phyloP scores from a whole-genome alignment of 2,888 invertebrate species.

The Saturnia japonica region DNA sequence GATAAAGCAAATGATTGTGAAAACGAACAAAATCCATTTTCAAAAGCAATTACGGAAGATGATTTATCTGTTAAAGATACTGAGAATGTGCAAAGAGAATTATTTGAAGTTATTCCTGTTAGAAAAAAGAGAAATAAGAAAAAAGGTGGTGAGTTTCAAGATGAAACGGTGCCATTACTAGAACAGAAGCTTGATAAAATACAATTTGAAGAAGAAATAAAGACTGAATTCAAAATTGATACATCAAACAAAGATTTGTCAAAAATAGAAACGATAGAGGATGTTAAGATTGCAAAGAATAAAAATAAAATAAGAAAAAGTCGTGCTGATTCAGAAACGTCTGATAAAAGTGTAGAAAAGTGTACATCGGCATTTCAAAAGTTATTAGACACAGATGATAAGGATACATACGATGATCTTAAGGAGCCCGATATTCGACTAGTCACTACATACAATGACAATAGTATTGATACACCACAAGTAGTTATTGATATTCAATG shows the following conservation, averaged over 20 bases:
- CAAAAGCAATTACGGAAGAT: background rate
- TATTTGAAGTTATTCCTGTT: constrained; percentile 39
- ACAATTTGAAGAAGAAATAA: constrained; percentile 20
- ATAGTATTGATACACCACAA: constrained; percentile 19
- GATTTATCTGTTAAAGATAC: constrained; percentile 17
- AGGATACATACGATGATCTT: constrained; percentile 21
- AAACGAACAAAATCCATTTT: constrained; percentile 29
- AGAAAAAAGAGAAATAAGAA: constrained; percentile 73
- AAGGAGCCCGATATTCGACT: background rate
- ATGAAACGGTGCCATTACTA: constrained; percentile 22
- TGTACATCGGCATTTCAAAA: constrained; percentile 62
- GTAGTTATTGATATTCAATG: constrained; percentile 20
- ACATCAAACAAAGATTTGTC: background rate
- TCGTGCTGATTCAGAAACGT: constrained; percentile 62
- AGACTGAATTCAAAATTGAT: constrained; percentile 19
- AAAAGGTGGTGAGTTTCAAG: constrained; percentile 39
- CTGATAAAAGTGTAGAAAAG: constrained; percentile 57
- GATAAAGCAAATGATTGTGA: constrained; percentile 39
- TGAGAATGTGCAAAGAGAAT: constrained; percentile 15
- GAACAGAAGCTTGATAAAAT: constrained; percentile 16
- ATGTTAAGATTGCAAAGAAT: constrained; percentile 51
- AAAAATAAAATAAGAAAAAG: constrained; percentile 70
- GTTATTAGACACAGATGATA: constrained; percentile 42
- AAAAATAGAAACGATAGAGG: constrained; percentile 29
- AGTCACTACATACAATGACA: background rate